phyloP scores from a whole-genome alignment of 2,888 invertebrate genomes.

The Calephelis perditalis region DNA sequence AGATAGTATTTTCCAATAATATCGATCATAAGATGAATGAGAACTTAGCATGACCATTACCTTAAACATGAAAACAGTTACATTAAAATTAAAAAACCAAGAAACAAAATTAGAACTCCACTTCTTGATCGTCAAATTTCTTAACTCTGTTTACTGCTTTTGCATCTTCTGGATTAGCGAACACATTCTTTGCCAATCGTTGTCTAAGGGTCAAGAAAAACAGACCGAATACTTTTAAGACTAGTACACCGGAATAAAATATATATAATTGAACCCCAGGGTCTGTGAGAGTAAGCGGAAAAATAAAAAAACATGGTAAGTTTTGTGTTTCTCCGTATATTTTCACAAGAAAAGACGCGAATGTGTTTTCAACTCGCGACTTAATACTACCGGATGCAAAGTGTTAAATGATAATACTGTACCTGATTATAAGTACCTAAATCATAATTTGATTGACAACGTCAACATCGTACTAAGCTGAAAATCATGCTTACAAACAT shows the following conservation, averaged over 20 bases:
- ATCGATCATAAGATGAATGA: too few relatives aligned
- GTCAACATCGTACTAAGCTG: too few relatives aligned
- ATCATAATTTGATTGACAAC: too few relatives aligned
- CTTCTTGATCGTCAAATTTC: slow-evolving; percentile 53
- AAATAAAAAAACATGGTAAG: slow-evolving; percentile 37
- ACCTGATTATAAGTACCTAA: too few relatives aligned
- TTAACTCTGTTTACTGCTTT: slow-evolving; percentile 39
- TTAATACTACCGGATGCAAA: not conserved
- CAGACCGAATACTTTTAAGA: slow-evolving; percentile 42
- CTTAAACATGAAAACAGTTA: too few relatives aligned
- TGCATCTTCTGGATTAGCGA: slow-evolving; percentile 55
- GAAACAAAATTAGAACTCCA: slow-evolving; percentile 35
- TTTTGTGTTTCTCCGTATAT: slow-evolving; percentile 18
- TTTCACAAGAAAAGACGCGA: not conserved
- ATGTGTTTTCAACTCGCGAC: not conserved
- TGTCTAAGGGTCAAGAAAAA: slow-evolving; percentile 39
- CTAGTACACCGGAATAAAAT: slow-evolving; percentile 46
- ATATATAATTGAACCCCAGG: slow-evolving; percentile 43
- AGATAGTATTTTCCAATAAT: too few relatives aligned
- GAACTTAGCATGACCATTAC: too few relatives aligned
- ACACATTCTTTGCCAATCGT: slow-evolving; percentile 46
- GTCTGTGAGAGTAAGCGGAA: slow-evolving; percentile 39
- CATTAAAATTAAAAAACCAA: too few relatives aligned
- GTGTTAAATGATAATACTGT: too few relatives aligned
- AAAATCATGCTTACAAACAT: too few relatives aligned